Base-by-base conservation (phyloP, 2,113 vertebrate species). In the Salvelinus namaycush region DNA sequence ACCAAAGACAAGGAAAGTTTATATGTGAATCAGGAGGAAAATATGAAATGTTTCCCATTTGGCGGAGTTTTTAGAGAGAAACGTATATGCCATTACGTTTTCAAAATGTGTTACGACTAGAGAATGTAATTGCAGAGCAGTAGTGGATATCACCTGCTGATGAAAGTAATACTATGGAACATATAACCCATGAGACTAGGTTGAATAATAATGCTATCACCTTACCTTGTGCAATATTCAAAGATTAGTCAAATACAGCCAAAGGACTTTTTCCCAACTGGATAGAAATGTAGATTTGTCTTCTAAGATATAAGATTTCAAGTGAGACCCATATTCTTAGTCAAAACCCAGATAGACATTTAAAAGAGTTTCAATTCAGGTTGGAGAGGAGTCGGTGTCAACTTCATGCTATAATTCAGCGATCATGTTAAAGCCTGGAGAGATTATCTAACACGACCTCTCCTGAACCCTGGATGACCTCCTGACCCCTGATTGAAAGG, bases 401-500 rank as follows among this genome's bases (percentile, higher is more conserved):
- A 71, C 80, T 72, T 76, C 70, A 74, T 27, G 73, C 68, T 69
- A 70, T 85, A 85, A 87, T 77, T 77, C 77, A 78, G 66, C 51
- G 66, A 70, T 89, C 74, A 76, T 74, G 27, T 57, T 70, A 82
- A 75, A 78, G 82, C 76, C 76, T 57, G 73, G 60, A 77, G 73
- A 81, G 79, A 82, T 87, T 82, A 74, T 73, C 72, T 76, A 84
- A 29, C 79, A 74, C 11, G 6, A 70, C 75, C 74, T 72, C 76
- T 78, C 64, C 73, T 83, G 80, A 88, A 75, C 87, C 44, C 57
- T 75, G 72, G 73, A 62, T 71, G 64, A 44, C 39, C 39, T 11
- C 39, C 39, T 44, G 39, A 44, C 39, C 9, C 39, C 39, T 44
- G 39, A 44, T 44, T 44, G 9, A 69, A 83, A 71, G 64, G 44